Base-by-base conservation (phyloP, 37 sponge, comb jelly and placozoan species). In the Beroe ovata region DNA sequence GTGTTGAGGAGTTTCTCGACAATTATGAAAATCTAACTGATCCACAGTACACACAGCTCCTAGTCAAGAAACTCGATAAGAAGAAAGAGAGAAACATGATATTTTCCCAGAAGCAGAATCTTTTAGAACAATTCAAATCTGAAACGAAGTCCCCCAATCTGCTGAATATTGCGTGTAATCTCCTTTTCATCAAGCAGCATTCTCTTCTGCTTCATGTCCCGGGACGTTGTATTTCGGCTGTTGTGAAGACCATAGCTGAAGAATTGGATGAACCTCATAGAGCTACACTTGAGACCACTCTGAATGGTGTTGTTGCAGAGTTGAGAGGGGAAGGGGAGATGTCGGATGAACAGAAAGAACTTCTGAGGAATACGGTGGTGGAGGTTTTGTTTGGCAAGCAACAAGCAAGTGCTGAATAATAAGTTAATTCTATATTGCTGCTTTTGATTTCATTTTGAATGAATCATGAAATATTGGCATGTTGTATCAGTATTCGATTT, bases 31-130 rank as follows among this genome's bases (percentile, higher is more conserved):
- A 38, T 0, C 37, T 94, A 0, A 92, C 92, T 64, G 60, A 26
- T 32, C 89, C 91, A 33, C 91, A 92, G 0, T 93, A 88, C 34
- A 91, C 91, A 29, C 94, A 94, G 2, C 28, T 95, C 21, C n/a
- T 94, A 88, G 93, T 95, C 0, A 94, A 93, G 40, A 94, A 91
- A 64, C 64, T 93, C 0, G 96, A 95, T 69, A 95, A 93, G 91
- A 95, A 95, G 64, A 95, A 91, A 60, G 96, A 95, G 59, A 92
- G 94, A 94, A 92, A 63, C 26, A 29, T 96, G 88, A 11, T 93
- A 0, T 92, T 91, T 60, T 60, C 91, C 25, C 94, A 96, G 59
- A 88, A 91, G 61, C 92, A 94, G 60, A 88, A 92, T 6, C 92
- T 98, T 0, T 22, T 71, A 26, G 93, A 84, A 19, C 93, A 91